Conservation (phyloP, 2,797 vertebrate genomes). For the Hemibagrus guttatus region DNA sequence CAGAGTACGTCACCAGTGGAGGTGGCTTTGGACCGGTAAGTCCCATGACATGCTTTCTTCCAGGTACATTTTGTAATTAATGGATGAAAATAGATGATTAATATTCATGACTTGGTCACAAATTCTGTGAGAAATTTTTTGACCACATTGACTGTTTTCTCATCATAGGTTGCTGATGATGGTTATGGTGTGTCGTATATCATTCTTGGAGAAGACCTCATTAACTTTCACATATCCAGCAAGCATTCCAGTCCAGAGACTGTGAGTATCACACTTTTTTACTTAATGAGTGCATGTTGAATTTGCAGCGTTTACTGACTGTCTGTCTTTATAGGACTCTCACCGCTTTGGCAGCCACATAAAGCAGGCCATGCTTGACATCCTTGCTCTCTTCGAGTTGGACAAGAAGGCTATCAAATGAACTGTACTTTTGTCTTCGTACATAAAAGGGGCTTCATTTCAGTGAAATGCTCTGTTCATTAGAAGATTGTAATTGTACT, state of each 20-base stretch:
- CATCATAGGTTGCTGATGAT: constrained; percentile 89
- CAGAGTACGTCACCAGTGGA: constrained; percentile 85
- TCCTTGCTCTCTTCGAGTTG: constrained; percentile 79
- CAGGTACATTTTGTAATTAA: neutral
- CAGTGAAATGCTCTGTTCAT: constrained; percentile 44
- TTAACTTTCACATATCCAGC: constrained; percentile 96
- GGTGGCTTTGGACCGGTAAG: constrained; percentile 96
- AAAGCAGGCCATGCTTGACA: constrained; percentile 84
- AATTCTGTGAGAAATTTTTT: neutral
- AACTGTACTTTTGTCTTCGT: constrained; percentile 43
- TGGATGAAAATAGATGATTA: neutral
- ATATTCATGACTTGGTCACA: neutral
- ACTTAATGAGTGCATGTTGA: neutral
- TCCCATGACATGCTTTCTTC: constrained; percentile 36
- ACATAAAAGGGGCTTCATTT: constrained; percentile 33
- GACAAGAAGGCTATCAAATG: constrained; percentile 71
- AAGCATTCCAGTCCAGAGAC: constrained; percentile 91
- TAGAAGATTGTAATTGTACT: constrained; percentile 53
- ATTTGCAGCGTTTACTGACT: neutral
- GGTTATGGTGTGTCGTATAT: constrained; percentile 98
- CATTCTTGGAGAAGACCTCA: constrained; percentile 84
- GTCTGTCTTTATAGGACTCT: constrained; percentile 79
- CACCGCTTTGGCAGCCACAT: constrained; percentile 91
- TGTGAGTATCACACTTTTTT: constrained; percentile 70
- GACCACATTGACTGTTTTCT: neutral